Base-by-base conservation (phyloP, 2,888 invertebrate species). In the Epirrita christyi region DNA sequence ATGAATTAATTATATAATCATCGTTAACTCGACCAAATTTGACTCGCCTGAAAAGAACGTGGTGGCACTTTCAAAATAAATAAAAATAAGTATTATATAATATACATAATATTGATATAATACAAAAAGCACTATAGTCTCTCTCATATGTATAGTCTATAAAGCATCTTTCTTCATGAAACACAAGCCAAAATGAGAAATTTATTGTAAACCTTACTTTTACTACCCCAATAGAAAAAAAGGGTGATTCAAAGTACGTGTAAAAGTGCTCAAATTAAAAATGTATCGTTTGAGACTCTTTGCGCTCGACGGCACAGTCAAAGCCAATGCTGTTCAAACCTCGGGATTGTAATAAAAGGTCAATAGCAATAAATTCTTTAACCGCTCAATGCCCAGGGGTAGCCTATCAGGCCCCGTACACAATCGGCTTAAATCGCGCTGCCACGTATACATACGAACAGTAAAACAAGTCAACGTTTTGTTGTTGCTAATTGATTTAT, bases 401-500 rank as follows among this genome's bases (percentile, higher is more conserved):
- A 13, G 51, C 43, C 51, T 55, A 59, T 59, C 59, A 55, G 51
- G 36, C 14, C 13, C 27, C 42, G 42, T 43, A 43, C 42, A 40
- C 47, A 55, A 51, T 32, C 41, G 42, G 47, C 49, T 54, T 49
- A 59, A 59, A 59, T 51, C 51, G 47, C 15, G 53, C 10, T 44
- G 59, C 62, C n/a, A 66, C 45, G 28, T 54, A 63, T 64, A 59
- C 60, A 68, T 64, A 70, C 66, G 58, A 55, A 72, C 72, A 69
- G 71, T 73, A 73, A 75, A 78, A 76, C 75, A 69, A 71, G 68
- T 67, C 69, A 65, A 71, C 71, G 69, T 76, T 80, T 74, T 80
- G 77, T 81, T 76, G 69, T 46, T 56, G 56, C 69, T 83, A 80
- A 83, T 82, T 81, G 80, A 83, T 83, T 81, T 78, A 80, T 68